Conservation (phyloP, 2,888 invertebrate species). For the Cephus pygmeus region DNA sequence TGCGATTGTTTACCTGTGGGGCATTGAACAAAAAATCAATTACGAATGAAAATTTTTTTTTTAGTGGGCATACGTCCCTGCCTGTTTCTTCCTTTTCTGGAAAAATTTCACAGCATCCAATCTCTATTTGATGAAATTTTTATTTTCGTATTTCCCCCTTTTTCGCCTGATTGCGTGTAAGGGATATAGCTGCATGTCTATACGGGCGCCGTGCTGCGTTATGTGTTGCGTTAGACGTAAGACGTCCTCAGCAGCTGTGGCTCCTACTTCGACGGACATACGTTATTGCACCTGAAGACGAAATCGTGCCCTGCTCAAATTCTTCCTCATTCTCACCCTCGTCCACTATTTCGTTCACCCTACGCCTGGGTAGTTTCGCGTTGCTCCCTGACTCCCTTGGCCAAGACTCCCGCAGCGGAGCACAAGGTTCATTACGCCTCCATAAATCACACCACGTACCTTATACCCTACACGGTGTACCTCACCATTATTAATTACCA, state of each 20-base stretch:
- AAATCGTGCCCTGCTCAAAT: background rate
- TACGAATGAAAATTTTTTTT: background rate
- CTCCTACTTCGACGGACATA: constrained; percentile 18
- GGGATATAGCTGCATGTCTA: background rate
- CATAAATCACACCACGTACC: constrained; percentile 45
- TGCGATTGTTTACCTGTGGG: background rate
- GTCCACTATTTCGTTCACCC: background rate
- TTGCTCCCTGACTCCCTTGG: background rate
- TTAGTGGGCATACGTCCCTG: background rate
- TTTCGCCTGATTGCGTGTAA: too few species aligned
- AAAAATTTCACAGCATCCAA: background rate
- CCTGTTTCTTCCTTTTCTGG: background rate
- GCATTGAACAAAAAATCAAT: background rate
- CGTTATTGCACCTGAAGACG: constrained; percentile 33
- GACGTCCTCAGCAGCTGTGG: constrained; percentile 4
- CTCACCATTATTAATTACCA: constrained; percentile 46
- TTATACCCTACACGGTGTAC: constrained; percentile 26
- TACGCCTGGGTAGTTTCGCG: background rate
- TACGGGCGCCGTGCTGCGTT: background rate
- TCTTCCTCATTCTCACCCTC: background rate
- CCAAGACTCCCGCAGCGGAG: constrained; percentile 32
- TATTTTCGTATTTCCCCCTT: too few species aligned
- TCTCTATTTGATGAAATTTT: background rate
- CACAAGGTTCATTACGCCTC: constrained; percentile 47
- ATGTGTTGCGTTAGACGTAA: background rate